Evolutionary conservation across 2,797 vertebrate species (phyloP).

Genomic region (Myiotriccus ornatus): DNA sequence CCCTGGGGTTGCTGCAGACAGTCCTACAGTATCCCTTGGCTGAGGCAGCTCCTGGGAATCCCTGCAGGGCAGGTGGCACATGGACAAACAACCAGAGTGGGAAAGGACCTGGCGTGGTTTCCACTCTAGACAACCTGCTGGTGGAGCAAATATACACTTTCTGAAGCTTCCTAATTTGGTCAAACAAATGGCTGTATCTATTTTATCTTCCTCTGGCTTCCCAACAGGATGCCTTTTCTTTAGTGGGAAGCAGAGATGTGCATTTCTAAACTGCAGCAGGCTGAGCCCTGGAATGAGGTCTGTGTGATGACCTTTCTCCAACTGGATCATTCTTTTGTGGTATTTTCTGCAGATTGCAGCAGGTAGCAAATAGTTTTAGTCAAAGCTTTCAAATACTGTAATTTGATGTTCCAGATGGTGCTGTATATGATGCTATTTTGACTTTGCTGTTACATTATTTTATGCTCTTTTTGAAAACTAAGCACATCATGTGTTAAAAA

Average conservation of each 20-base stretch:
- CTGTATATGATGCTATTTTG: not conserved
- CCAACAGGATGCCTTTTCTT: not conserved
- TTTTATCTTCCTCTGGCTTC: not conserved
- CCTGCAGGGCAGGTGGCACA: not conserved
- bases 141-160: not conserved
- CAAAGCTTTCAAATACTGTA: conserved; percentile 26
- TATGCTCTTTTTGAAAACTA: not conserved
- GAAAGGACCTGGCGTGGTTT: not conserved
- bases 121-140: not conserved
- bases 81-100: not conserved
- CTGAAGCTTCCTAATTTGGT: not conserved
- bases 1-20: not conserved
- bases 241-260: not conserved
- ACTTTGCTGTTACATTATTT: not conserved
- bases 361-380: conserved; percentile 32
- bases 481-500: not conserved
- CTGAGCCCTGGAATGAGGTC: not conserved
- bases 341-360: conserved; percentile 42
- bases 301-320: not conserved
- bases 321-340: not conserved
- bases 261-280: not conserved
- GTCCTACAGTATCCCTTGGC: not conserved
- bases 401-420: conserved; percentile 28
- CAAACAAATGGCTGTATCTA: not conserved
- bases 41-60: not conserved